phyloP scores from a whole-genome alignment of 1,140 invertebrate species.

The Rhopalosiphum padi region DNA sequence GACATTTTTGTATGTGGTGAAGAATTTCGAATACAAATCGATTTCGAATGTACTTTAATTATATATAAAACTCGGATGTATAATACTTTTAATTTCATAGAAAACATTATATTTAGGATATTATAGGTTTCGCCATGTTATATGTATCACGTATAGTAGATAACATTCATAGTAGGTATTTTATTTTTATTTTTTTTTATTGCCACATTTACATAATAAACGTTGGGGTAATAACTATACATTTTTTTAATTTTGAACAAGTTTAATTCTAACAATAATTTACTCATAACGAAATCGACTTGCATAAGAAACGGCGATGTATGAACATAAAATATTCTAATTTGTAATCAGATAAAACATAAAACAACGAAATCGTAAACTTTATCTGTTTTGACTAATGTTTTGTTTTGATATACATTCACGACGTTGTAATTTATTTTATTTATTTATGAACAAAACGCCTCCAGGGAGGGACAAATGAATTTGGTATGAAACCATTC shows the following conservation, averaged over 20 bases:
- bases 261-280: neutral
- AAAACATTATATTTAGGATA: neutral
- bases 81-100: too few species aligned
- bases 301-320: neutral
- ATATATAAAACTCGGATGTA: too few species aligned
- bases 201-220: neutral
- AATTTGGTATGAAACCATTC: neutral
- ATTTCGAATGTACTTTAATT: neutral
- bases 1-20: neutral
- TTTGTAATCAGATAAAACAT: slow-evolving; percentile 24
- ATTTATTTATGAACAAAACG: neutral
- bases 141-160: neutral
- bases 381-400: neutral
- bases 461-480: neutral
- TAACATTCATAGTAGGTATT: neutral
- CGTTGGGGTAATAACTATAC: neutral
- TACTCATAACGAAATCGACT: neutral
- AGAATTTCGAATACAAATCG: neutral
- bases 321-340: slow-evolving; percentile 27
- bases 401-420: neutral
- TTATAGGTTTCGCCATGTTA: neutral
- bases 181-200: neutral
- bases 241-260: neutral
- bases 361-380: neutral
- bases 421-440: neutral